A percentile compares a stretch with the other conserved stretches of the same genome.
Conservation (phyloP, 1,140 invertebrate genomes). For the Bactericera cockerelli region DNA sequence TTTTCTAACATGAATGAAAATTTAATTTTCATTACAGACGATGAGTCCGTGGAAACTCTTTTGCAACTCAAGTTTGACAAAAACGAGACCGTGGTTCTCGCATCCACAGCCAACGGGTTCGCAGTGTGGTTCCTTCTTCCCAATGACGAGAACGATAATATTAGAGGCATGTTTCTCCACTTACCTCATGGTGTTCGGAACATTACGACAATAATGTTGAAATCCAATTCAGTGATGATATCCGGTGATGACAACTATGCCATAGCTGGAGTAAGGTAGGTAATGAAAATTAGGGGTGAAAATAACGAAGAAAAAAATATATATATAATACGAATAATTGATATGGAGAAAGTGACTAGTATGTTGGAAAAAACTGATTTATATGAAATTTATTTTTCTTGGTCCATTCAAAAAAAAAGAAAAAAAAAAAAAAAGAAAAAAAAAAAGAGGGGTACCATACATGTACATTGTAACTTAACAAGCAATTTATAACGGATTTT, state of each 20-base stretch:
- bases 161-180: conserved; percentile 43
- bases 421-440: too few relatives aligned
- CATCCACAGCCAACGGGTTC: conserved; percentile 71
- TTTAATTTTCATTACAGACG: too few relatives aligned
- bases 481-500: too few relatives aligned
- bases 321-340: too few relatives aligned
- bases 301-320: neutral
- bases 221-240: conserved; percentile 79
- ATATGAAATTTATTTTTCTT: too few relatives aligned
- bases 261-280: conserved; percentile 76
- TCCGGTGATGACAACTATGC: conserved; percentile 81
- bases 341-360: conserved; percentile 10
- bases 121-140: conserved; percentile 45
- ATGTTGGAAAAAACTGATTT: too few relatives aligned
- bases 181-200: conserved; percentile 82
- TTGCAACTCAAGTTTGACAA: conserved; percentile 68
- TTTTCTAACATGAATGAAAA: too few relatives aligned
- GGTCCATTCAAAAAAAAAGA: too few relatives aligned
- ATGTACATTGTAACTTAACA: too few relatives aligned
- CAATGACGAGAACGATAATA: conserved; percentile 18
- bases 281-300: too few relatives aligned
- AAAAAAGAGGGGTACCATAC: too few relatives aligned
- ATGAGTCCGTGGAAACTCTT: conserved; percentile 53
- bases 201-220: conserved; percentile 68
- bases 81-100: conserved; percentile 62